A percentile compares a stretch with the other conserved stretches of the same genome.
Evolutionary conservation across 2,888 invertebrate species (phyloP).

Genomic region (Tortrix viridana): DNA sequence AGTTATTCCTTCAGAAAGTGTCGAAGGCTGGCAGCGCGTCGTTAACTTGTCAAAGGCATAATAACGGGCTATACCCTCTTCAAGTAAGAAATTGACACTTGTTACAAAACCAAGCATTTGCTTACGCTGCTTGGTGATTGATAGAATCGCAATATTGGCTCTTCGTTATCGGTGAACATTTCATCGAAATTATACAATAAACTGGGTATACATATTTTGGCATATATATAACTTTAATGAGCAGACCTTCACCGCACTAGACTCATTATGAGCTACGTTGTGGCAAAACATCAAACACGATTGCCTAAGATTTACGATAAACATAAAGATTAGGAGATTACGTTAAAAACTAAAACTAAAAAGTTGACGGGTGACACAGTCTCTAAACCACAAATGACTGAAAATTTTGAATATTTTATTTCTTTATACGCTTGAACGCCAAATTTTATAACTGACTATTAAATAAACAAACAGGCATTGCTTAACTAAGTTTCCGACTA

Average conservation of each 20-base stretch:
- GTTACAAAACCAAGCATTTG: constrained; percentile 41
- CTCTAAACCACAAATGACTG: too few relatives aligned
- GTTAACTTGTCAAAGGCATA: constrained; percentile 48
- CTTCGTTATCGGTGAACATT: constrained; percentile 8
- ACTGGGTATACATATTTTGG: not conserved
- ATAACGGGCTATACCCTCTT: constrained; percentile 44
- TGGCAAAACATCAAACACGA: too few relatives aligned
- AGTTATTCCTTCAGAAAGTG: constrained; percentile 29
- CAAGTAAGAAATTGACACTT: constrained; percentile 48
- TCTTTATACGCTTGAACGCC: not conserved
- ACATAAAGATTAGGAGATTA: too few relatives aligned
- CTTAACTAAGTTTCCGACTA: constrained; percentile 33
- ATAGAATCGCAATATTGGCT: constrained; percentile 18
- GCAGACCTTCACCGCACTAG: too few relatives aligned
- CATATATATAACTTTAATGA: not conserved
- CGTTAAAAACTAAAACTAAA: too few relatives aligned
- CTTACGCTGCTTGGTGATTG: constrained; percentile 30
- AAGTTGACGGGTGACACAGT: too few relatives aligned
- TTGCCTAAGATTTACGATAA: too few relatives aligned
- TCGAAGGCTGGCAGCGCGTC: constrained; percentile 41
- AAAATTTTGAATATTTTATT: too few relatives aligned
- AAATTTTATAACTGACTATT: constrained; percentile 7
- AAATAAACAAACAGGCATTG: constrained; percentile 15
- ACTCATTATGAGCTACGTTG: too few relatives aligned
- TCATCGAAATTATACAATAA: constrained; percentile 8